Evolutionary conservation across 2,113 vertebrate genomes (phyloP), one percentile per base, ranked within the genome.

Genomic region (Hippocampus abdominalis): DNA sequence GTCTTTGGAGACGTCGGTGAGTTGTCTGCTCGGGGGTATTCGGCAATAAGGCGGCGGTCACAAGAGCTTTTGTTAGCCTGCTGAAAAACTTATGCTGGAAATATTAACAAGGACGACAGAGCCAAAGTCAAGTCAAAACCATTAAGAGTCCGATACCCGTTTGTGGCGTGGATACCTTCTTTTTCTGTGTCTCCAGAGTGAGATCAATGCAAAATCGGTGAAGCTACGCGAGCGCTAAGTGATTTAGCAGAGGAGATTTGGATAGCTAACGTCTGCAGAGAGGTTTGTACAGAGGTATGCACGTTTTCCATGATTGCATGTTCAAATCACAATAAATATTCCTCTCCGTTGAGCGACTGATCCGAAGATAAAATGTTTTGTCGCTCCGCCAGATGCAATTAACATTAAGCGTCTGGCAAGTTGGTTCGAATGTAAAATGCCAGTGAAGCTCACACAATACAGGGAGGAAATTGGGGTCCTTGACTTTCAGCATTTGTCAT

Each of bases 291-390:
- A 86, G 82, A 86, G 82, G 81, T 85, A 90, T 85, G 83, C 81
- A 85, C 85, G 84, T 77, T 87, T 90, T 88, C 81, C 87, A 89
- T 85, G 83, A 87, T 89, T 88, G 75, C 80, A 84, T 81, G 82
- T 87, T 89, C 82, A 85, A 83, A 86, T 90, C 85, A 82, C 84
- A 86, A 74, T 83, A 86, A 89, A 87, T 83, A 80, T 79, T 63
- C 64, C 73, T 75, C 68, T 73, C 65, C 71, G 74, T 66, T 70
- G 64, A 81, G 76, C 75, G 57, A 65, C 76, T 57, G 74, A 79
- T 68, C 44, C 71, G 0, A n/a, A 75, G 75, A 73, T 86, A 76
- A 72, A 88, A 80, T 76, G 75, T 85, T 80, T 51, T 84, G 70
- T 72, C 64, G 62, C 53, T 23, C 62, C 49, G 56, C 72, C 46